Percentiles rank a stretch among this genome's conserved stretches.
phyloP scores from a whole-genome alignment of 2,797 vertebrate species.

The Periophthalmus magnuspinnatus region DNA sequence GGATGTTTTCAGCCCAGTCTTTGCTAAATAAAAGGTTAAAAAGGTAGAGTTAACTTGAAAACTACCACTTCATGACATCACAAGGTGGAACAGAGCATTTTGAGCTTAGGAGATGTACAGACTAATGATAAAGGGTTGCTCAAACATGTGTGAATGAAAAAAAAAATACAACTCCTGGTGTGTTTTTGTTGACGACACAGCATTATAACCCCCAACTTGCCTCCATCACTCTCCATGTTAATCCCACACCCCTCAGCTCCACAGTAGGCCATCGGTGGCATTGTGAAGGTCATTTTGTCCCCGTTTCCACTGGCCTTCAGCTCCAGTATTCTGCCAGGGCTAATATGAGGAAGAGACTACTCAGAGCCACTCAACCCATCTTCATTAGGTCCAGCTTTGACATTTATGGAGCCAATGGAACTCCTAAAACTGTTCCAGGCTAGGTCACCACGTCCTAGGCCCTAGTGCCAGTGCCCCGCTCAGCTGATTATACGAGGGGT shows the following conservation, averaged over 20 bases:
- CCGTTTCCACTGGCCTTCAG: constrained; percentile 32
- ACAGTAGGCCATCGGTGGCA: constrained; percentile 29
- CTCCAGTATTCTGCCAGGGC: constrained; percentile 65
- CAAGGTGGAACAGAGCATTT: no score
- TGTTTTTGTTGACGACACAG: no score
- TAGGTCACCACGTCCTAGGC: constrained; percentile 71
- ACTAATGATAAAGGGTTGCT: no score
- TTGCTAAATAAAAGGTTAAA: no score
- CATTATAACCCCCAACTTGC: constrained; percentile 8
- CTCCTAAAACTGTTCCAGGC: constrained; percentile 47
- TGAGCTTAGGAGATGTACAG: no score
- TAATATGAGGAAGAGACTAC: constrained; percentile 67
- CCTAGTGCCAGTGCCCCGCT: constrained; percentile 66
- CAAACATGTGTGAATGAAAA: no score
- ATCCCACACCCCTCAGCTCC: constrained; percentile 30
- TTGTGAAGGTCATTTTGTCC: constrained; percentile 62
- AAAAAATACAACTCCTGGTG: no score
- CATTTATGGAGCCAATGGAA: constrained; percentile 71
- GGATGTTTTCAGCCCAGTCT: no score
- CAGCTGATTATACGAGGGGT: constrained; percentile 75
- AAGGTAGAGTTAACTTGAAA: no score
- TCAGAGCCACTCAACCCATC: constrained; percentile 71
- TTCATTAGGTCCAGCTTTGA: constrained; percentile 75
- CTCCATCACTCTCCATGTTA: constrained; percentile 8
- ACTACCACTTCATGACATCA: no score